Conservation (phyloP, 2,113 vertebrate genomes). For the Vidua chalybeata region DNA sequence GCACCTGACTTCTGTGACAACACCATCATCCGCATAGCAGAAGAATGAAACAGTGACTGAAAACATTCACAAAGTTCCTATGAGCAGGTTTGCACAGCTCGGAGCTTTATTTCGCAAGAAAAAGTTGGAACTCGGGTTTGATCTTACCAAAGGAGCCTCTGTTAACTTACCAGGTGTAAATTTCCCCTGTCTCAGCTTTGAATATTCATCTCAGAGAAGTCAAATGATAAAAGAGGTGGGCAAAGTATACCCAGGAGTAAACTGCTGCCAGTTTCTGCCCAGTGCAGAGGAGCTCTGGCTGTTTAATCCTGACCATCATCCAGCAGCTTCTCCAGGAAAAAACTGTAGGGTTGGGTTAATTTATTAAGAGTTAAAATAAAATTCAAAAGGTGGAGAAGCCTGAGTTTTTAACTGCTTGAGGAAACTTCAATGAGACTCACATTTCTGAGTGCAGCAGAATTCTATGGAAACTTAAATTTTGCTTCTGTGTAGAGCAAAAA, state of each 20-base stretch:
- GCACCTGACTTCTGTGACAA: neutral
- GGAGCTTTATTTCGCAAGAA: neutral
- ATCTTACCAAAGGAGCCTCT: neutral
- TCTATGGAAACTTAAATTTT: too few species aligned
- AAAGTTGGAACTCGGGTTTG: neutral
- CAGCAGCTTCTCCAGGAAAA: neutral
- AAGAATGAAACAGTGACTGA: neutral
- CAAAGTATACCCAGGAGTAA: neutral
- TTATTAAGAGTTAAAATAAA: neutral
- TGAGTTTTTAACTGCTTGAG: neutral
- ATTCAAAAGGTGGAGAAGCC: accelerated
- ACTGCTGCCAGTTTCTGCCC: neutral
- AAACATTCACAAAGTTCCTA: accelerated
- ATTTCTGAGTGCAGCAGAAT: neutral
- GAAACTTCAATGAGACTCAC: accelerated
- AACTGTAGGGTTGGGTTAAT: accelerated
- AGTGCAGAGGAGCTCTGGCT: neutral
- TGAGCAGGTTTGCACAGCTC: accelerated
- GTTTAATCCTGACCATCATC: accelerated
- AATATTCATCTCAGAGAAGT: neutral
- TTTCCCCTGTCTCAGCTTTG: neutral
- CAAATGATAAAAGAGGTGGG: neutral
- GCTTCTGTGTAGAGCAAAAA: neutral
- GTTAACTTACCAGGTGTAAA: accelerated
- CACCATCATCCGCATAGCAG: neutral